Conservation (phyloP, 2,888 invertebrate species). For the Clepsis dumicolana region DNA sequence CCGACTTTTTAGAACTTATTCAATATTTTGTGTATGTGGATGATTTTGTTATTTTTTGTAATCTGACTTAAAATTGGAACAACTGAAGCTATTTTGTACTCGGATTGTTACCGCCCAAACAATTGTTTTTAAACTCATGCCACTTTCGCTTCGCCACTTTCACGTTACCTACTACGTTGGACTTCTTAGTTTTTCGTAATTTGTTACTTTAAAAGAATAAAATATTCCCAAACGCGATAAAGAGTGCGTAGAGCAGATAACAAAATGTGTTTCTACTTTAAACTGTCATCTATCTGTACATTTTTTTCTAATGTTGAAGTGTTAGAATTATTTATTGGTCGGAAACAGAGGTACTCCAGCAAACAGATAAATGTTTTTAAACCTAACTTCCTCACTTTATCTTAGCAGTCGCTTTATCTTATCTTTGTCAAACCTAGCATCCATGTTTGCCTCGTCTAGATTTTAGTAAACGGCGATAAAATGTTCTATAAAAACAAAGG, state of each 20-base stretch:
- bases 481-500: background rate
- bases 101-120: background rate
- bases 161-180: background rate
- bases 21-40: background rate
- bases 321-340: constrained; percentile 20
- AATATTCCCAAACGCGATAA: background rate
- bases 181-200: background rate
- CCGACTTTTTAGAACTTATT: background rate
- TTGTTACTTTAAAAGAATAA: background rate
- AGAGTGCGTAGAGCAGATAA: constrained; percentile 3
- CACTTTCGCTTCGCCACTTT: background rate
- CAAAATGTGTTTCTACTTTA: constrained; percentile 1
- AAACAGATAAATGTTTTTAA: constrained; percentile 1
- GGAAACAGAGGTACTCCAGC: constrained; percentile 1
- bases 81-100: too few species aligned
- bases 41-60: constrained; percentile 1
- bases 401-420: constrained; percentile 22
- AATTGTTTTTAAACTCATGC: background rate
- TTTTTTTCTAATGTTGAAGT: constrained; percentile 1
- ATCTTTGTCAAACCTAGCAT: constrained; percentile 11
- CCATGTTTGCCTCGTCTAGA: constrained; percentile 8
- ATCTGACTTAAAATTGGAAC: too few species aligned
- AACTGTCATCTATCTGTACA: constrained; percentile 14
- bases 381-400: background rate
- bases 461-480: constrained; percentile 21